Evolutionary conservation across 2,113 vertebrate species (phyloP).

Genomic region (Phainopepla nitens): DNA sequence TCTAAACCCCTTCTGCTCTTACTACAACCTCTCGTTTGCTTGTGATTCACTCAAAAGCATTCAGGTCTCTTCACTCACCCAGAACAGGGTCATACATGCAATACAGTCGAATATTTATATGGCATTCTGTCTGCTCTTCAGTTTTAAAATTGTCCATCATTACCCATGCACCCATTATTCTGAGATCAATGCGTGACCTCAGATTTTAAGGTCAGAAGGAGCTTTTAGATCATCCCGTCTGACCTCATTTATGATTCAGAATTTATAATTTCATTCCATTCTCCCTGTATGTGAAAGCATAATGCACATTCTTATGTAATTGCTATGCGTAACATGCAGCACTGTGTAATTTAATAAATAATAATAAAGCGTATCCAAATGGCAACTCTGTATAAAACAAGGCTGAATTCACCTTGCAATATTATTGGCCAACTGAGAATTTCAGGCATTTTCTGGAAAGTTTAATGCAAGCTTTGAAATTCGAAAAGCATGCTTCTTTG

Average conservation of each 20-base stretch:
- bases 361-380: slow-evolving; percentile 23
- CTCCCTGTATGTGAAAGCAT: neutral
- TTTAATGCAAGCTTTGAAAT: slow-evolving; percentile 64
- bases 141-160: neutral
- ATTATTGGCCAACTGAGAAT: slow-evolving; percentile 40
- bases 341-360: slow-evolving; percentile 56
- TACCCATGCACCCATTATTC: neutral
- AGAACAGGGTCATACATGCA: neutral
- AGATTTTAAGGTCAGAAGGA: neutral
- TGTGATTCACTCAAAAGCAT: neutral
- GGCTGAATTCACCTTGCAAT: slow-evolving; percentile 18
- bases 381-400: neutral
- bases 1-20: neutral
- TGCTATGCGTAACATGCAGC: neutral
- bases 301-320: neutral
- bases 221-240: neutral
- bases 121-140: neutral
- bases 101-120: neutral
- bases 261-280: neutral
- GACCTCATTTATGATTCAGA: neutral
- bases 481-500: slow-evolving; percentile 42
- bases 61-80: neutral
- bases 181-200: neutral
- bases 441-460: slow-evolving; percentile 53
- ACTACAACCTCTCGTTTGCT: neutral